Evolutionary conservation across 2,113 vertebrate genomes (phyloP).

Genomic region (Alaudala cheleensis): DNA sequence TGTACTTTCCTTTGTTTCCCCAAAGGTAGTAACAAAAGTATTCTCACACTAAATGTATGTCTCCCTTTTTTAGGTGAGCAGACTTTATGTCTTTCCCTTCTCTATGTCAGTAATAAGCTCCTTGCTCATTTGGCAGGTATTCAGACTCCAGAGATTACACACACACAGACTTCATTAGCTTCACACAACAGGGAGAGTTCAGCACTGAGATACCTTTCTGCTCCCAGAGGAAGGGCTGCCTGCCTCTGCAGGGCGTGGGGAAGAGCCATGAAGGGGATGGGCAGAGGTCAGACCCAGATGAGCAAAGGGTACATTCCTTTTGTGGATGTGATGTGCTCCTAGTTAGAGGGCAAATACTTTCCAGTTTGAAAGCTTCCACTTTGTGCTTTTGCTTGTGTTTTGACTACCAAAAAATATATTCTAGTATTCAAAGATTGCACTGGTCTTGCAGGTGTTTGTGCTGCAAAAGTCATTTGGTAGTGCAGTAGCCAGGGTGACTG

Average conservation of each 20-base stretch:
- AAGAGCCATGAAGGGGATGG: background rate
- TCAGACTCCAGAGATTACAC: fast-evolving
- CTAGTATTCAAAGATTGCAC: background rate
- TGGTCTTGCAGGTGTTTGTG: background rate
- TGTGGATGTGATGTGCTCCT: background rate
- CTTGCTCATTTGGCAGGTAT: background rate
- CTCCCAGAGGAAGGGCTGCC: background rate
- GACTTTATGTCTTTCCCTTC: background rate
- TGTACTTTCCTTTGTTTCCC: background rate
- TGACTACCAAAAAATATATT: background rate
- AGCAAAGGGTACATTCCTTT: background rate
- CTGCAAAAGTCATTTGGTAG: fast-evolving
- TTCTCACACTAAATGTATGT: background rate
- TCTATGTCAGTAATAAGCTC: background rate
- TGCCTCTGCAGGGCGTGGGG: background rate
- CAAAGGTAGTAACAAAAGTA: background rate
- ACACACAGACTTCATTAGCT: background rate
- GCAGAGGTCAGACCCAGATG: background rate
- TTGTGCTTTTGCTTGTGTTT: background rate
- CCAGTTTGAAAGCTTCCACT: background rate
- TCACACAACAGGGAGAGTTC: background rate
- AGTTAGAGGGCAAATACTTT: background rate
- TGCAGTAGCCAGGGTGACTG: background rate
- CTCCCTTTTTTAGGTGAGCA: background rate
- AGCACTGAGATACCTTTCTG: background rate